Base-by-base conservation (phyloP, 2,113 vertebrate genomes). In the Scalopus aquaticus region DNA sequence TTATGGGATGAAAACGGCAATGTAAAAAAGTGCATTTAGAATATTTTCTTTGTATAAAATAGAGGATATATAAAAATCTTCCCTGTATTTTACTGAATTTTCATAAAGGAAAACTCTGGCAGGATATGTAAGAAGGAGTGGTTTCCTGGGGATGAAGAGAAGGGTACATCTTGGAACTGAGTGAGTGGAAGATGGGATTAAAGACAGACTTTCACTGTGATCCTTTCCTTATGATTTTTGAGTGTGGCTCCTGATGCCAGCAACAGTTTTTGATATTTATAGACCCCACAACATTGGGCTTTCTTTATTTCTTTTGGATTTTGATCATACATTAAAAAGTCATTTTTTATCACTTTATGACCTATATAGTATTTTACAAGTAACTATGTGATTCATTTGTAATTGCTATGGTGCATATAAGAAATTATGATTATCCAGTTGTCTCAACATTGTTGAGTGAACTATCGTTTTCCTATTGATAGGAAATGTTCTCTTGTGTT, bases 331-430 rank as follows among this genome's bases (percentile, higher is more conserved):
- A 58, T 32, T n/a, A 70, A 74, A 62, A 92, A 56, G 3, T 3
- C 30, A 79, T 42, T 60, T 20, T 60, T 92, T 93, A 15, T 54
- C 13, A 84, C 44, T 90, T 82, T 76, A 62, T 92, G 32, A 91
- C 30, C 15, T 74, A 6, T 22, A 37, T 39, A 80, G 51, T 30
- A 81, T 92, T 69, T 92, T 32, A 32, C n/a, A 81, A 44, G 73
- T 49, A 85, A 74, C 32, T 64, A 69, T 60, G 84, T 91, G 37
- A 76, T 60, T 51, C 2, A 58, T 49, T 89, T 90, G 16, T 67
- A 84, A 79, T 85, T 93, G n/a, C 39, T 93, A 15, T 70, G 24
- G 12, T n/a, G 6, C 6, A 70, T 28, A n/a, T 76, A 84, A 60
- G 81, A 69, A 90, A 80, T 54, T 35, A 56, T 39, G 6, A 13